Percentiles rank a stretch among this genome's conserved stretches.
These are phyloP conservation scores for Trypoxylus dichotomus DNA, from an alignment of 1,140 invertebrate genomes.

Conservation along the genomic window DNA sequence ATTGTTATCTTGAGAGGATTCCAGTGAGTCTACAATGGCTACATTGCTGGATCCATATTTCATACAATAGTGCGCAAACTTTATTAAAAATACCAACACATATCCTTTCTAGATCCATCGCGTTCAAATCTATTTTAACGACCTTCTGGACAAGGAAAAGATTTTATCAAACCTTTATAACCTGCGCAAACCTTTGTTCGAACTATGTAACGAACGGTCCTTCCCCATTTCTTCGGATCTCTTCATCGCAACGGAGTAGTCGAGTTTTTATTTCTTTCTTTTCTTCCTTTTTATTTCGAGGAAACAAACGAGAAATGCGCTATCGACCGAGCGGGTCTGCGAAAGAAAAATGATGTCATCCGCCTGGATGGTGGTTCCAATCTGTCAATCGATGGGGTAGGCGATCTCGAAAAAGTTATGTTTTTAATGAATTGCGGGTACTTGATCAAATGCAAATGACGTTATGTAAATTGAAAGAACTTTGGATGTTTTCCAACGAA, in stretches of 20 bases:
- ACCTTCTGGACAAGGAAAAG: background rate
- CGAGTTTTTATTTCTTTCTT: background rate
- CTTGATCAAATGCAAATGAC: background rate
- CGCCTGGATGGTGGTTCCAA: background rate
- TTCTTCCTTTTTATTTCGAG: background rate
- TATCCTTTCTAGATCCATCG: too few species aligned
- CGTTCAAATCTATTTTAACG: background rate
- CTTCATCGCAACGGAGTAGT: background rate
- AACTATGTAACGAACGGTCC: background rate
- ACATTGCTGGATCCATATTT: background rate
- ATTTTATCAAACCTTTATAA: background rate
- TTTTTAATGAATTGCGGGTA: background rate
- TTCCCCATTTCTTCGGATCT: background rate
- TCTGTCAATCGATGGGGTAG: background rate
- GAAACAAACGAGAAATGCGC: background rate
- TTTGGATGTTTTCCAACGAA: background rate
- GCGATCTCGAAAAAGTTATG: background rate
- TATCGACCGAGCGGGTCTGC: background rate
- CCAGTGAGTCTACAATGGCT: too few species aligned
- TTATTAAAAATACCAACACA: background rate
- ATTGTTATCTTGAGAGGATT: too few species aligned
- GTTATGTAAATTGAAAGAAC: background rate
- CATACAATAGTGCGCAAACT: background rate
- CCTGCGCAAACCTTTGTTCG: background rate
- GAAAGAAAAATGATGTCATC: background rate